Base-by-base conservation (phyloP, 2,888 invertebrate genomes). In the Boloria selene region DNA sequence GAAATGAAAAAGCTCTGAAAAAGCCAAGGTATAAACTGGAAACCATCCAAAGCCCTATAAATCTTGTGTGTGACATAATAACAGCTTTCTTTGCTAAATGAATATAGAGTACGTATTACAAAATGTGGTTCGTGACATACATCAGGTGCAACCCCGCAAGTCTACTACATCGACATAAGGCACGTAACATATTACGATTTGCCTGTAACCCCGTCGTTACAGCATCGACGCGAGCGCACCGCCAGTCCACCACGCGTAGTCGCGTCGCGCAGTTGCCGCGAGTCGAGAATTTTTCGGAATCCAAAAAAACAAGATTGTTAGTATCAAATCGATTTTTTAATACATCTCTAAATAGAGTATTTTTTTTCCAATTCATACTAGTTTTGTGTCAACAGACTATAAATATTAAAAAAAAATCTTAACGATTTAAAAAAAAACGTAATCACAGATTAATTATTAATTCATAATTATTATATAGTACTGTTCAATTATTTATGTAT, bases 201-300 rank as follows among this genome's bases (percentile, higher is more conserved):
- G 68, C 79, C 80, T 80, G 84, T 79, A 81, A 82, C 78, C 77
- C 81, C 70, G 73, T 75, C 71, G 74, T 70, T 71, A 67, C 79
- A 49, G 69, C 72, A 70, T 68, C 73, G 73, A 79, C 80, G 79
- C 76, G 58, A 60, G 80, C 79, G 81, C 82, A 75, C 70, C 79
- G 74, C 65, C 89, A 89, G 90, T 89, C 78, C 75, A 83, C 78
- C 78, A 84, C 88, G 87, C 87, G 86, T 73, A 80, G 82, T 78
- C 88, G 89, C 83, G 84, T 79, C 87, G 89, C 87, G 86, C 83
- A 84, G 80, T 80, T 79, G 82, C 81, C 84, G 83, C 85, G 82
- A 80, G 54, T 61, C 65, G 17, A 59, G 42, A 56, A 64, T 67
- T 61, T 54, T 42, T 50, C 50, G 18, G 16, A 53, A 56, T 18